A percentile compares a stretch with the other conserved stretches of the same genome.
Conservation (phyloP, 2,113 vertebrate genomes). For the Sarotherodon lohbergeri region DNA sequence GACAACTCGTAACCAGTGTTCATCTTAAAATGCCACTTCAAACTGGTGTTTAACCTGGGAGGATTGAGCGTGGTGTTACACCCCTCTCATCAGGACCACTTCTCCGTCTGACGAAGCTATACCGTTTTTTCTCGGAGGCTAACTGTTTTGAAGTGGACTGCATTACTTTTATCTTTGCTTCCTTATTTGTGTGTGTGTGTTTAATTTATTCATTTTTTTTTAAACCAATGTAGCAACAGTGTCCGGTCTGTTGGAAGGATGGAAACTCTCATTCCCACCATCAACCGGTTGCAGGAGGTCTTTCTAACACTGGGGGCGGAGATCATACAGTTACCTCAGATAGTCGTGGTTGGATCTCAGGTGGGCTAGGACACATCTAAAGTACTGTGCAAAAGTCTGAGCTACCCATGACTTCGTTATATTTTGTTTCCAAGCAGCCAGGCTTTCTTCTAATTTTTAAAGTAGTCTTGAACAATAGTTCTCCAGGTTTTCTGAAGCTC, state of each 20-base stretch:
- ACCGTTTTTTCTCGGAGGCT: neutral
- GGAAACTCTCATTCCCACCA: conserved; percentile 78
- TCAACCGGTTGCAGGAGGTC: conserved; percentile 80
- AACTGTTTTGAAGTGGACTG: neutral
- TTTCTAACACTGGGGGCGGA: conserved; percentile 77
- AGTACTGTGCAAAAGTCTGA: neutral
- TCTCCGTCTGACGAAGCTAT: neutral
- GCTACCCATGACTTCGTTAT: neutral
- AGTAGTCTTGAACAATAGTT: neutral
- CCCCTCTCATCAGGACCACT: conserved; percentile 61
- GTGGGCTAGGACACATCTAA: conserved; percentile 28
- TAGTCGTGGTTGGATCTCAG: conserved; percentile 76
- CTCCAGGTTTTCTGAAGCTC: neutral
- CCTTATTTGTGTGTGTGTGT: neutral
- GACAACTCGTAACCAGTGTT: neutral
- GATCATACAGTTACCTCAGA: conserved; percentile 77
- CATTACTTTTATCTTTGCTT: neutral
- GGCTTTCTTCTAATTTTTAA: neutral
- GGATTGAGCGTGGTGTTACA: neutral
- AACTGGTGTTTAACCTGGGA: neutral
- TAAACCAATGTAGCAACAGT: neutral
- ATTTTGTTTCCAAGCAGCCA: neutral
- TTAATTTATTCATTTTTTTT: neutral
- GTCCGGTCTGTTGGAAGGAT: conserved; percentile 41
- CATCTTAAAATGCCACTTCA: neutral